phyloP scores from a whole-genome alignment of 1,140 invertebrate species.

The Sminthurinus signatus region DNA sequence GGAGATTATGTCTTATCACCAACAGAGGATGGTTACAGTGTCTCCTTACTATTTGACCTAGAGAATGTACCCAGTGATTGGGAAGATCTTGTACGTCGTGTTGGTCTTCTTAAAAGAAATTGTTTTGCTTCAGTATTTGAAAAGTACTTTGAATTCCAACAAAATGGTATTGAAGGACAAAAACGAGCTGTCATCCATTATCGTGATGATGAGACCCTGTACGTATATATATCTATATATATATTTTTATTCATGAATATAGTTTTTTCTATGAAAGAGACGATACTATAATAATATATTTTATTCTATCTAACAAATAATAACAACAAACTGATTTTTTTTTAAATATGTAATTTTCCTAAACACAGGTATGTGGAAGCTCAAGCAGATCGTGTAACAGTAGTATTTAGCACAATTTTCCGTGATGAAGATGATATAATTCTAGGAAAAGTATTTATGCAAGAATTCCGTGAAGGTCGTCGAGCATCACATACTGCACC shows the following conservation, averaged over 20 bases:
- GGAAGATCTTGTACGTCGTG: slow-evolving; percentile 82
- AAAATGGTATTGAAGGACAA: slow-evolving; percentile 78
- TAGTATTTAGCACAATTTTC: slow-evolving; percentile 98
- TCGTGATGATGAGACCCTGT: slow-evolving; percentile 98
- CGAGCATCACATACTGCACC: slow-evolving; percentile 83
- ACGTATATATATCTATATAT: too few species aligned
- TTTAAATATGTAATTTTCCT: too few species aligned
- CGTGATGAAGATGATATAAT: slow-evolving; percentile 97
- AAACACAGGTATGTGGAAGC: slow-evolving; percentile 90
- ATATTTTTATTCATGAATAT: background rate
- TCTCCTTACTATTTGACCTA: slow-evolving; percentile 87
- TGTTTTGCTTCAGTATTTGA: slow-evolving; percentile 99
- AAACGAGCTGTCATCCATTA: slow-evolving; percentile 97
- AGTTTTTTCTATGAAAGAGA: too few species aligned
- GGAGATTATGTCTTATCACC: slow-evolving; percentile 63
- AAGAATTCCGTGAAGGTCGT: slow-evolving; percentile 96
- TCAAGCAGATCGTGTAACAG: slow-evolving; percentile 94
- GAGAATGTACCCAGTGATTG: slow-evolving; percentile 86
- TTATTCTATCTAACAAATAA: background rate
- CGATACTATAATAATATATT: background rate
- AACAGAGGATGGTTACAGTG: slow-evolving; percentile 88
- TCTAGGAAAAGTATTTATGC: slow-evolving; percentile 98
- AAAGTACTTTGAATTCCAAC: slow-evolving; percentile 98
- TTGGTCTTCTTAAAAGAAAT: slow-evolving; percentile 91
- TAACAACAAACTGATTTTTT: background rate